Conservation (phyloP, 1,140 invertebrate genomes). For the Gonioctena quinquepunctata region DNA sequence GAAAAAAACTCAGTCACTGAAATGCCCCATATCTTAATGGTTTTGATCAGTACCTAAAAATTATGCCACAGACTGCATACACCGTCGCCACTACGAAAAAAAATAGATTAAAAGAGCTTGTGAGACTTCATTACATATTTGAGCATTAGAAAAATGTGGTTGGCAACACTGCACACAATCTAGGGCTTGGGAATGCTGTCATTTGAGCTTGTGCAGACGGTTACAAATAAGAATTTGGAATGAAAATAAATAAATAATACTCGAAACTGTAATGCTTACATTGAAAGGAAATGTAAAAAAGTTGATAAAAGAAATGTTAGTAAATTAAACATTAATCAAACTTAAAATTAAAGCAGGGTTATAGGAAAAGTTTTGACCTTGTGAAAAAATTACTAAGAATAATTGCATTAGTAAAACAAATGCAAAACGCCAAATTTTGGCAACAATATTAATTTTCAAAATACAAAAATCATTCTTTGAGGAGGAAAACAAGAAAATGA, state of each 20-base stretch:
- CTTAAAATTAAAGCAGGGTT: slow-evolving; percentile 25
- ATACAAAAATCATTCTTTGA: no score
- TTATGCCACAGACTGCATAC: neutral
- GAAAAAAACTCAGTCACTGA: slow-evolving; percentile 39
- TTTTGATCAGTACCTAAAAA: slow-evolving; percentile 17
- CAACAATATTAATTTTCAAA: no score
- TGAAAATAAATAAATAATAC: slow-evolving; percentile 13
- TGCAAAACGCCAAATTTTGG: no score
- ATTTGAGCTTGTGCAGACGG: slow-evolving; percentile 29
- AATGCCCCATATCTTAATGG: slow-evolving; percentile 31
- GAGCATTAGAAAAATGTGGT: neutral
- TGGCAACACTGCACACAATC: neutral
- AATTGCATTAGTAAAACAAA: neutral
- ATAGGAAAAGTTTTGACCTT: neutral
- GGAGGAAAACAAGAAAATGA: neutral
- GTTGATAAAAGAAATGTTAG: slow-evolving; percentile 25
- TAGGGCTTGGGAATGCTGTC: slow-evolving; percentile 32
- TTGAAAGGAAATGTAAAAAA: neutral
- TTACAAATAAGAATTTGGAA: slow-evolving; percentile 31
- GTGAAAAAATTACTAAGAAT: neutral
- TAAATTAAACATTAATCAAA: slow-evolving; percentile 32
- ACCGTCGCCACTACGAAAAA: neutral
- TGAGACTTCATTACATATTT: neutral
- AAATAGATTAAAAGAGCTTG: neutral
- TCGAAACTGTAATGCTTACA: neutral